phyloP scores from a whole-genome alignment of 2,113 vertebrate species.

The Poeciliopsis turrubarensis region DNA sequence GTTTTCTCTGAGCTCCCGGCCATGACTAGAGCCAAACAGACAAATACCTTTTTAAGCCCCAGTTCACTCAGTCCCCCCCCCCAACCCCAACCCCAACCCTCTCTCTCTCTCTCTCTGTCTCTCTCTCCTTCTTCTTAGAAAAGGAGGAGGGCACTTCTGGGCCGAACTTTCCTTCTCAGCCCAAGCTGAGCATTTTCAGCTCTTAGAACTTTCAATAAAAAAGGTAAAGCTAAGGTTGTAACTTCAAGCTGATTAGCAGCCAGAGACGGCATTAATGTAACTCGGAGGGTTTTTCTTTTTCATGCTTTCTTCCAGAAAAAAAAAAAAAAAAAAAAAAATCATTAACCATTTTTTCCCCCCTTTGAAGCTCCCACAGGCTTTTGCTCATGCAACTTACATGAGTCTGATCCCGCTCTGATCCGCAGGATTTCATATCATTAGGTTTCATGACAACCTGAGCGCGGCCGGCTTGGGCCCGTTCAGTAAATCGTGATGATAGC shows the following conservation, averaged over 20 bases:
- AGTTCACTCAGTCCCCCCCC: conserved; percentile 34
- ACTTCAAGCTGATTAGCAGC: conserved; percentile 1
- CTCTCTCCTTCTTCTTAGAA: conserved; percentile 7
- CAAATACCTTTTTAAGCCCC: conserved; percentile 57
- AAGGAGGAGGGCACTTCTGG: conserved; percentile 22
- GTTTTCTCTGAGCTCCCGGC: conserved; percentile 87
- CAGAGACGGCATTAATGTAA: conserved; percentile 8
- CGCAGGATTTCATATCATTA: conserved; percentile 25
- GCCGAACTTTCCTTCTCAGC: not conserved
- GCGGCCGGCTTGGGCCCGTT: conserved; percentile 10
- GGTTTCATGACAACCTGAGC: conserved; percentile 13
- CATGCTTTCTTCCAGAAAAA: not conserved
- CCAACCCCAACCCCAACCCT: not conserved
- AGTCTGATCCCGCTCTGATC: conserved; percentile 49
- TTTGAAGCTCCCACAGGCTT: conserved; percentile 38
- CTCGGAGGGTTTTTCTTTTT: not conserved
- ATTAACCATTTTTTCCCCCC: conserved; percentile 5
- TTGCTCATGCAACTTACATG: conserved; percentile 38
- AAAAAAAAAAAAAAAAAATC: not conserved
- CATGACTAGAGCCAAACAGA: conserved; percentile 79
- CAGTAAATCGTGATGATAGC: conserved; percentile 14
- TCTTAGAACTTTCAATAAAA: not conserved
- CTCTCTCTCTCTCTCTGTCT: conserved; percentile 17
- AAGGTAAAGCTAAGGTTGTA: not conserved
- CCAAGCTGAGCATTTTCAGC: not conserved